Evolutionary conservation across 2,797 vertebrate species (phyloP), one percentile per base, ranked within the genome.

Genomic region (Acropternis orthonyx): DNA sequence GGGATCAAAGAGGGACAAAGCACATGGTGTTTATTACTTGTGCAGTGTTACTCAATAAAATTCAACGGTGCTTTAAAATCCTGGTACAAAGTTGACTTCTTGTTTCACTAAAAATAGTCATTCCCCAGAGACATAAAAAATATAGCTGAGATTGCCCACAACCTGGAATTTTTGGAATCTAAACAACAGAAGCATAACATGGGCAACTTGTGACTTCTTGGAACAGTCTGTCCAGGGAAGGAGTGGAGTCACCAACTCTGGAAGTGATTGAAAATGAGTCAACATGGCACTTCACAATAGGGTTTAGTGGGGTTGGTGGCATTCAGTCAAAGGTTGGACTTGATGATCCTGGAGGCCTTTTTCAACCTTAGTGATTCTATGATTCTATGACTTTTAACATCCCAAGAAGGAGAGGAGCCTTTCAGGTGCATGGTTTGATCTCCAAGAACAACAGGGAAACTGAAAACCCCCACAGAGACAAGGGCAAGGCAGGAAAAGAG

Each of bases 391-490:
- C 24, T 18, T 69, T 39, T 6, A 85, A 46, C 43, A n/a, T 12
- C 55, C 44, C 39, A 43, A 34, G 16, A 52, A 24, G 12, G 12
- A 49, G n/a, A 73, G 65, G 7, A 46, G 6, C 14, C 28, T 66
- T 92, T 56, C 30, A 61, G 23, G 34, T 14, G 15, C 23, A 19
- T 0, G 1, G 20, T 63, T 79, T 72, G 28, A 17, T 37, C 41
- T 80, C 26, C 56, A 80, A 63, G 73, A 2, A 12, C 19, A 74
- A 14, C 0, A 0, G 5, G 19, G 36, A 62, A 68, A n/a, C 27
- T 48, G 48, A 8, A 72, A 78, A 88, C 24, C 1, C 7, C 27
- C 28, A 12, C 10, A 14, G 41, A 41, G 41, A 14, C 30, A 73
- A 58, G 32, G 24, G 39, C 34, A 54, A 73, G 79, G 12, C 37